phyloP scores from a whole-genome alignment of 1,140 invertebrate species.

The Mycetomoellerius zeteki region DNA sequence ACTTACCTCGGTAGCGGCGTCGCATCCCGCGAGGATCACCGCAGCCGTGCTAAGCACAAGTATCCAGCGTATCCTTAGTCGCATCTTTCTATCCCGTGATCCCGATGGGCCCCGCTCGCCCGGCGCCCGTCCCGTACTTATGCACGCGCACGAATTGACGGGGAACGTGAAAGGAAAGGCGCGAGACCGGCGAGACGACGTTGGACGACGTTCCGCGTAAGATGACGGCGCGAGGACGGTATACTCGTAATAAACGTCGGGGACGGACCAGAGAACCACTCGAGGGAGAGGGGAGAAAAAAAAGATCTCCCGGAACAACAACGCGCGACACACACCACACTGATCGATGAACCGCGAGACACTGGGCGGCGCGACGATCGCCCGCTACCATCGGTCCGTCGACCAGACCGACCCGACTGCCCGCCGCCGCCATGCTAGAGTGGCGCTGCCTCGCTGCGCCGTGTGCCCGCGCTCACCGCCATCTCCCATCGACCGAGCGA shows the following conservation, averaged over 20 bases:
- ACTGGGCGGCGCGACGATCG: slow-evolving; percentile 81
- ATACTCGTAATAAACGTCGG: slow-evolving; percentile 1
- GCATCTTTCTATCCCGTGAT: slow-evolving; percentile 74
- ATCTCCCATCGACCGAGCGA: background rate
- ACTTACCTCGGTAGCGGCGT: slow-evolving; percentile 81
- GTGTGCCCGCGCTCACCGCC: background rate
- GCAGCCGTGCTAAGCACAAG: slow-evolving; percentile 75
- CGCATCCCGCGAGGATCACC: slow-evolving; percentile 77
- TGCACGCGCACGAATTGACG: slow-evolving; percentile 59
- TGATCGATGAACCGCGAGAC: slow-evolving; percentile 83
- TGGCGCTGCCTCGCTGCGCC: slow-evolving; percentile 3
- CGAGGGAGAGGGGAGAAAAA: slow-evolving; percentile 58
- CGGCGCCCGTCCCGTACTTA: slow-evolving; percentile 42
- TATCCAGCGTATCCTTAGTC: slow-evolving; percentile 82
- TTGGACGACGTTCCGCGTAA: slow-evolving; percentile 11
- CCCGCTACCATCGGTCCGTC: slow-evolving; percentile 61
- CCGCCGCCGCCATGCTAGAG: slow-evolving; percentile 69
- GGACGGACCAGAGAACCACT: slow-evolving; percentile 70
- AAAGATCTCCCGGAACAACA: slow-evolving; percentile 81
- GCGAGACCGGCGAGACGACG: slow-evolving; percentile 1
- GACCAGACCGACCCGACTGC: slow-evolving; percentile 27
- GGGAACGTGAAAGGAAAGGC: background rate
- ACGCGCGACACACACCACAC: slow-evolving; percentile 83
- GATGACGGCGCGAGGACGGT: slow-evolving; percentile 47
- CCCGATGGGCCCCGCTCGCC: slow-evolving; percentile 65